A percentile compares a stretch with the other conserved stretches of the same genome.
Conservation (phyloP, 2,797 vertebrate species). For the Pseudotriccus pelzelni region DNA sequence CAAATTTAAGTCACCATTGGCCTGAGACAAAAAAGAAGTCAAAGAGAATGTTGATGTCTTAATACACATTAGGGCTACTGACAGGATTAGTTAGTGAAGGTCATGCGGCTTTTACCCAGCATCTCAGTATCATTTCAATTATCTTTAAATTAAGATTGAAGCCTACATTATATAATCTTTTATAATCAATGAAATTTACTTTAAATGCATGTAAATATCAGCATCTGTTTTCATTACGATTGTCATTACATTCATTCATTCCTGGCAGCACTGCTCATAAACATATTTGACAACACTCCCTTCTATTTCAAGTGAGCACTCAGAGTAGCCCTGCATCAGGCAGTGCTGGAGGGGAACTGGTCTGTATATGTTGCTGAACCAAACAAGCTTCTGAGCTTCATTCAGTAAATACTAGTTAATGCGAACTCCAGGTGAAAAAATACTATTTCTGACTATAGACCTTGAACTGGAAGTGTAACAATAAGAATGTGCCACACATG, state of each 20-base stretch:
- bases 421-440: background rate
- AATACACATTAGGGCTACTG: background rate
- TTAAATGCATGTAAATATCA: conserved; percentile 1
- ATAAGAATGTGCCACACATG: fast-evolving
- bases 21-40: background rate
- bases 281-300: background rate
- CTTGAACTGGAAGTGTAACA: background rate
- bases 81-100: background rate
- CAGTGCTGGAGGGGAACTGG: background rate
- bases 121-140: background rate
- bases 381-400: background rate
- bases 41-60: background rate
- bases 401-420: background rate
- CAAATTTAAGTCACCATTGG: background rate
- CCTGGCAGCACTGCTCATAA: background rate
- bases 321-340: background rate
- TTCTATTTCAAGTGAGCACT: background rate
- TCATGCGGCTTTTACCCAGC: background rate
- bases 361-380: background rate
- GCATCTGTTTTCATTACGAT: background rate
- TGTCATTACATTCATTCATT: background rate
- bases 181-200: background rate
- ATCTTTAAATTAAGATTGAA: background rate
- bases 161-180: background rate
- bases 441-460: background rate